A percentile compares a stretch with the other conserved stretches of the same genome.
phyloP scores from a whole-genome alignment of 2,113 vertebrate species.

The Microtus montanus region DNA sequence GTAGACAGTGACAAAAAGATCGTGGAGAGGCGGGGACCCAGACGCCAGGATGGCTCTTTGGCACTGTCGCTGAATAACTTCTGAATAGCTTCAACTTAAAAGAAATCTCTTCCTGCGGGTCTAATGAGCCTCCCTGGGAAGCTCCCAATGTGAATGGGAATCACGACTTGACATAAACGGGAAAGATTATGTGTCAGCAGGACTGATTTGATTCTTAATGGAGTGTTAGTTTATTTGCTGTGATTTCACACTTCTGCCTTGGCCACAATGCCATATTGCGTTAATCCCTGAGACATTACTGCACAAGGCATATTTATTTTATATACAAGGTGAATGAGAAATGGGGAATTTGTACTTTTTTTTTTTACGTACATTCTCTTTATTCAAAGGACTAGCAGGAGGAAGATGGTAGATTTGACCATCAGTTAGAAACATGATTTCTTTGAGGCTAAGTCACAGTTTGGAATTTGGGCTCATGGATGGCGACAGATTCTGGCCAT shows the following conservation, averaged over 20 bases:
- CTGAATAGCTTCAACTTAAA: conserved; percentile 60
- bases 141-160: conserved; percentile 67
- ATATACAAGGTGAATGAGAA: background rate
- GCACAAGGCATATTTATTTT: conserved; percentile 40
- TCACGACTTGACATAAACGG: conserved; percentile 67
- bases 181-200: conserved; percentile 58
- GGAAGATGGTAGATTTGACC: background rate
- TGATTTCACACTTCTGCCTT: conserved; percentile 70
- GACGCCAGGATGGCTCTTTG: conserved; percentile 13
- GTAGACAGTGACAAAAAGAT: conserved; percentile 43
- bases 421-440: background rate
- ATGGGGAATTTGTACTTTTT: conserved; percentile 16
- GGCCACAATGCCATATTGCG: conserved; percentile 61
- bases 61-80: conserved; percentile 43
- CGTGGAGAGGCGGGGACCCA: background rate
- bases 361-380: conserved; percentile 12
- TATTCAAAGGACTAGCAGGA: background rate
- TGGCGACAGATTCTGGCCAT: background rate
- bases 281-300: conserved; percentile 64
- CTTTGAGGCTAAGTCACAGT: background rate
- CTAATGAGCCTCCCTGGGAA: conserved; percentile 70
- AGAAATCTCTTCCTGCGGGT: conserved; percentile 64
- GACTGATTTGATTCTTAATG: conserved; percentile 68
- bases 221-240: conserved; percentile 69
- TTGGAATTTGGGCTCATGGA: background rate